Conservation (phyloP, 2,113 vertebrate genomes). For the Alligator mississippiensis region DNA sequence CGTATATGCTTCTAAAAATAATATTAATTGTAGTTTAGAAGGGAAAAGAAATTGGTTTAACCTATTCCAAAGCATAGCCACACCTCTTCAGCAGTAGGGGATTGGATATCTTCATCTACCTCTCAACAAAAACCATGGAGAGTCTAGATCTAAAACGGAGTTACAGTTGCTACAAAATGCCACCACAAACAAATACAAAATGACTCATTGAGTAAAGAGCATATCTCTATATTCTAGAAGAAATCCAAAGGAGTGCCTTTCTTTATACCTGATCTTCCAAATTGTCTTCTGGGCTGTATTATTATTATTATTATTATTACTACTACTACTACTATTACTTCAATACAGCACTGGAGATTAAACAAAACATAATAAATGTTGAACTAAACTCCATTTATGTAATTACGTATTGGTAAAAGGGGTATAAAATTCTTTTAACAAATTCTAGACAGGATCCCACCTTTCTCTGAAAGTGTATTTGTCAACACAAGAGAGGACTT, state of each 20-base stretch:
- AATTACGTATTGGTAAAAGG: conserved; percentile 54
- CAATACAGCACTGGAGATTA: not conserved
- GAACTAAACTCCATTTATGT: conserved; percentile 24
- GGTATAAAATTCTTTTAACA: not conserved
- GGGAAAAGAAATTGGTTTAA: conserved; percentile 30
- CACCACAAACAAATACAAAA: conserved; percentile 46
- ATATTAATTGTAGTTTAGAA: conserved; percentile 7
- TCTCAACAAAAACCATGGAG: conserved; percentile 50
- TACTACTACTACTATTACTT: no score
- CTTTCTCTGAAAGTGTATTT: conserved; percentile 25
- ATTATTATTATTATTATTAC: not conserved
- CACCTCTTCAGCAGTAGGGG: not conserved
- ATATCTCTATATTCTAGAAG: conserved; percentile 56
- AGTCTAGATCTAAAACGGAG: conserved; percentile 64
- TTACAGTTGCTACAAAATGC: conserved; percentile 76
- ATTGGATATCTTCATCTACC: conserved; percentile 30
- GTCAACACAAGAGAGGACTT: not conserved
- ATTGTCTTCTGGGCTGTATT: not conserved
- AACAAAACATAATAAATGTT: not conserved
- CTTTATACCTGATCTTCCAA: conserved; percentile 62
- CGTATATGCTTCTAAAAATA: not conserved
- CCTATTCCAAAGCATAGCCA: conserved; percentile 26
- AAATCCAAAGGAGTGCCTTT: conserved; percentile 58
- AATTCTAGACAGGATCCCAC: conserved; percentile 32
- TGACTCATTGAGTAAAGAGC: conserved; percentile 67